These are phyloP conservation scores for Polyommatus iphigenia DNA, from an alignment of 2,888 invertebrate genomes.

Conservation along the genomic window DNA sequence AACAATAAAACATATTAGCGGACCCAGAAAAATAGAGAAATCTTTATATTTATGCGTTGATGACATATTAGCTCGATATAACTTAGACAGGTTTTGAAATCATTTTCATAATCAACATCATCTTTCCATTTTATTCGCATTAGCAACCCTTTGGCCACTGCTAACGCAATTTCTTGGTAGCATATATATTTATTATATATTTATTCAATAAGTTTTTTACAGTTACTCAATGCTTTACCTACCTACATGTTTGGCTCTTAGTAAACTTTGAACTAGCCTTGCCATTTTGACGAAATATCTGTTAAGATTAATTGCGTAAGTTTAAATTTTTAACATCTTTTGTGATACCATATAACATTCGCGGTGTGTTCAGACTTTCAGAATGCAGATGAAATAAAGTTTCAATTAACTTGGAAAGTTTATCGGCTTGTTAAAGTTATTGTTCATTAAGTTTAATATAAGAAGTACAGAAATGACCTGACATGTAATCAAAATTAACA, in stretches of 20 bases:
- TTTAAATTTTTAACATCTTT: constrained; percentile 19
- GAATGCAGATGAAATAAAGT: neutral
- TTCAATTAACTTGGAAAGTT: neutral
- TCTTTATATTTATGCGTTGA: no score
- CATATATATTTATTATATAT: neutral
- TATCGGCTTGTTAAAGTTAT: no score
- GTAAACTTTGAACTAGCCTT: constrained; percentile 28
- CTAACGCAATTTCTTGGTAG: neutral
- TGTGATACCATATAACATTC: constrained; percentile 21
- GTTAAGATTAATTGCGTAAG: constrained; percentile 26
- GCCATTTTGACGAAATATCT: constrained; percentile 22
- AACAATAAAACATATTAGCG: no score
- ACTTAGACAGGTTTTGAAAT: no score
- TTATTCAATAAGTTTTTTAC: neutral
- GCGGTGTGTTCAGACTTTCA: neutral
- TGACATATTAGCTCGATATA: no score
- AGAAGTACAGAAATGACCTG: no score
- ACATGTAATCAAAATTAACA: no score
- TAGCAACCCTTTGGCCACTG: neutral
- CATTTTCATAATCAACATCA: no score
- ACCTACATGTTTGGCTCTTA: neutral
- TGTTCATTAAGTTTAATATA: no score
- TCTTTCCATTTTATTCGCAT: neutral
- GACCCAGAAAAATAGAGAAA: no score
- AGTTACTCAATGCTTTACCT: neutral